Base-by-base conservation (phyloP, 1,140 invertebrate species). In the Lerema accius region DNA sequence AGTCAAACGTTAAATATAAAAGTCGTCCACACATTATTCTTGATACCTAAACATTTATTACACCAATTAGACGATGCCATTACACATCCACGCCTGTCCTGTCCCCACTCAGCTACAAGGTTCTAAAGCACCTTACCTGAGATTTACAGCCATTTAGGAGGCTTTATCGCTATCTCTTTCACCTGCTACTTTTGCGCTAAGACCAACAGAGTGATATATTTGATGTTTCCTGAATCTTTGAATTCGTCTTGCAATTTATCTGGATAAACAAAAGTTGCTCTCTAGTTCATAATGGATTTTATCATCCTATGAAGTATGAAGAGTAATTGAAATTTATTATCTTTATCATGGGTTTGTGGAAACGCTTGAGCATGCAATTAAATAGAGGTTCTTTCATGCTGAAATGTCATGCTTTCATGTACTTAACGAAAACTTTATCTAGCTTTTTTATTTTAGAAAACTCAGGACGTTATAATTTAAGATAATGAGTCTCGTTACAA, bases 91-190 rank as follows among this genome's bases (percentile, higher is more conserved):
- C 40, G 17, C 11, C 17, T 15, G 40, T 1, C 40, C 1, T 19
- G 42, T 19, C 42, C 17, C 17, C 16, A 9, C 16, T 11, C 37
- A 13, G 15, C 2, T 45, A 45, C 42, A 19, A 45, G 19, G 19
- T 23, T 16, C 16, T 45, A 45, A 43, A 45, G 17, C 16, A 45
- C 42, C 17, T 15, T 45, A 15, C 17, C 3, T 45, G 17, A 28
- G 23, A 48, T 48, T 48, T 48, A 48, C 19, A 48, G 19, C 19
- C 23, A 4, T 48, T 48, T 48, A 48, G 23, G 23, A 48, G 26
- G 11, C 45, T 48, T 48, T 48, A 48, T 26, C 45, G 17, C 19
- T 11, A 5, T 14, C 23, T 13, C 45, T 11, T 32, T 26, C 45
- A 26, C 19, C n/a, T 26, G 11, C 11, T 4, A 48, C 19, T 48